Conservation (phyloP, 2,797 vertebrate species). For the Melanotaenia trifasciata region DNA sequence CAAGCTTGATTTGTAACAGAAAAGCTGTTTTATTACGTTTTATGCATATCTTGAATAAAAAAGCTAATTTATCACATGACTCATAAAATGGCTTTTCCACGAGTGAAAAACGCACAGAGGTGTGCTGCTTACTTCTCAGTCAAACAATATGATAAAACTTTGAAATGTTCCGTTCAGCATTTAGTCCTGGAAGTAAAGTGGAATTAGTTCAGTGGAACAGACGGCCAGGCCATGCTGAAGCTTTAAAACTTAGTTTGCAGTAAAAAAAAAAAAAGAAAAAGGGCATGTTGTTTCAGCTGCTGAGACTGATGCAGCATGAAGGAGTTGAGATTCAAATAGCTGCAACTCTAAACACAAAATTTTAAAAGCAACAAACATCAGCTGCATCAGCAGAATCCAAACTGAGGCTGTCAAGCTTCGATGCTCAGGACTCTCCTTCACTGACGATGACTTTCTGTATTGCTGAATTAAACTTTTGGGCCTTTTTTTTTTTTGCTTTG, state of each 20-base stretch:
- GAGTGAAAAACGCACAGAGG: neutral
- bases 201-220: neutral
- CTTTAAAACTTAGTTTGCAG: neutral
- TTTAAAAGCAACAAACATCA: slow-evolving; percentile 1
- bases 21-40: no score
- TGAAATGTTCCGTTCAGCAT: neutral
- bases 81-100: no score
- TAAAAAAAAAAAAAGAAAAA: neutral
- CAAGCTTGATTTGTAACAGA: no score
- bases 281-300: neutral
- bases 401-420: slow-evolving; percentile 4
- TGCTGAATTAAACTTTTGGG: no score
- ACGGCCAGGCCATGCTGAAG: neutral
- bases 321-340: neutral
- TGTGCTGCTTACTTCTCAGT: neutral
- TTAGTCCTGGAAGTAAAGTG: neutral
- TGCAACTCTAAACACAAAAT: neutral
- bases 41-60: no score
- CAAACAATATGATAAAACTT: neutral
- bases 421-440: neutral
- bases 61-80: no score
- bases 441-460: neutral
- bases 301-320: neutral
- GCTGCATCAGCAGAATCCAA: neutral
- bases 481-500: neutral